These are phyloP conservation scores for Trichosurus vulpecula DNA, from an alignment of 2,797 vertebrate genomes.

Conservation along the genomic window DNA sequence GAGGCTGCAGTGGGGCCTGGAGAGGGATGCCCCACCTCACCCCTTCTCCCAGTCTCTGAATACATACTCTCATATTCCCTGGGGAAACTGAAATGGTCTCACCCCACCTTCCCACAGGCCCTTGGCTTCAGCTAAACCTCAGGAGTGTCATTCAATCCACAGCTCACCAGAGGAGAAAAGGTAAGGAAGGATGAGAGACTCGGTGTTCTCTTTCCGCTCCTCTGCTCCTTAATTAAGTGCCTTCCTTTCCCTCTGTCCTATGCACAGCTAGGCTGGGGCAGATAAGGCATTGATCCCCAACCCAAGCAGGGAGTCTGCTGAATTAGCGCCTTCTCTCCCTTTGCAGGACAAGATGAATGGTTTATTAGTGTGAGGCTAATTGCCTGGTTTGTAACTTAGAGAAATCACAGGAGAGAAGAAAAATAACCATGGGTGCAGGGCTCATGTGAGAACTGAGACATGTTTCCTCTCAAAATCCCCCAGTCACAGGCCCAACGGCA, in stretches of 20 bases:
- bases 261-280: conserved; percentile 71
- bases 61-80: not conserved
- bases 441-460: not conserved
- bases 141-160: not conserved
- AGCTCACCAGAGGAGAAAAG: conserved; percentile 10
- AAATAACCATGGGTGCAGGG: conserved; percentile 18
- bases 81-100: not conserved
- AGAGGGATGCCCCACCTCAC: not conserved
- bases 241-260: conserved; percentile 78
- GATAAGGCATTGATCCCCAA: conserved; percentile 86
- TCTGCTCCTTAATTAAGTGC: conserved; percentile 80
- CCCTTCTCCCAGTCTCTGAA: not conserved
- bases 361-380: conserved; percentile 84
- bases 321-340: conserved; percentile 83
- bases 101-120: not conserved
- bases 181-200: conserved; percentile 29
- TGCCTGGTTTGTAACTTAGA: conserved; percentile 82
- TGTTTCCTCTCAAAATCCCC: conserved; percentile 37
- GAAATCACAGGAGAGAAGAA: conserved; percentile 73
- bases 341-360: conserved; percentile 81
- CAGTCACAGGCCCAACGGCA: not conserved
- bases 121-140: not conserved
- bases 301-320: conserved; percentile 71
- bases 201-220: conserved; percentile 72
- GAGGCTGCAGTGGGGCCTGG: not conserved